These are phyloP conservation scores for Resseliella maxima DNA, from an alignment of 2,888 invertebrate species.

Conservation along the genomic window DNA sequence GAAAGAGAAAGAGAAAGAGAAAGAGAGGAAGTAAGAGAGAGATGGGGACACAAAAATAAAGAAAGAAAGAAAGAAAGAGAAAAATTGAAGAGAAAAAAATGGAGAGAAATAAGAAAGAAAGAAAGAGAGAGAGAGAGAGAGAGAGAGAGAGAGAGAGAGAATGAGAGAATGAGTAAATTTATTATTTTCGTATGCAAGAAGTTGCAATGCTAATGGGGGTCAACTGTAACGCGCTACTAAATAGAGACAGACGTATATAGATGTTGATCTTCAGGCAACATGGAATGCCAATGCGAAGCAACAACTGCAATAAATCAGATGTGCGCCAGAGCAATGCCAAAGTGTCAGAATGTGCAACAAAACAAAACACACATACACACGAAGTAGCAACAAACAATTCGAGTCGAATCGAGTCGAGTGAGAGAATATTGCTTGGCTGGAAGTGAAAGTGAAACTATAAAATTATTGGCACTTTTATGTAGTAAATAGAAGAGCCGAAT, in stretches of 20 bases:
- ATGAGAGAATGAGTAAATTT: no score
- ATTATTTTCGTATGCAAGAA: neutral
- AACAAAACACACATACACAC: neutral
- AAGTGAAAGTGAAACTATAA: conserved; percentile 34
- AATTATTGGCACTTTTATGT: conserved; percentile 1
- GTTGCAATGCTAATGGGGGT: neutral
- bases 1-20: no score
- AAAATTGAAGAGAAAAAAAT: no score
- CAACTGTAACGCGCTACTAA: neutral
- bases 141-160: no score
- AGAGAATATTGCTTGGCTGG: neutral
- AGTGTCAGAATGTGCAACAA: conserved; percentile 8
- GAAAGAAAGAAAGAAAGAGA: no score
- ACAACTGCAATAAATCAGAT: conserved; percentile 27
- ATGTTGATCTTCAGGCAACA: conserved; percentile 25
- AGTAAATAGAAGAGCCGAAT: neutral
- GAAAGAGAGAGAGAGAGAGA: no score
- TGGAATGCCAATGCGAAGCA: neutral
- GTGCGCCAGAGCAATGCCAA: neutral
- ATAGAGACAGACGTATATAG: conserved; percentile 15
- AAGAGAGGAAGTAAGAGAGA: no score
- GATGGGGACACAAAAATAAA: no score
- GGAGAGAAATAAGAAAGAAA: no score
- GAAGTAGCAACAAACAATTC: no score
- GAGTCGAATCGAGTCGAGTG: no score